Base-by-base conservation (phyloP, 1,140 invertebrate species). In the Cephus cinctus region DNA sequence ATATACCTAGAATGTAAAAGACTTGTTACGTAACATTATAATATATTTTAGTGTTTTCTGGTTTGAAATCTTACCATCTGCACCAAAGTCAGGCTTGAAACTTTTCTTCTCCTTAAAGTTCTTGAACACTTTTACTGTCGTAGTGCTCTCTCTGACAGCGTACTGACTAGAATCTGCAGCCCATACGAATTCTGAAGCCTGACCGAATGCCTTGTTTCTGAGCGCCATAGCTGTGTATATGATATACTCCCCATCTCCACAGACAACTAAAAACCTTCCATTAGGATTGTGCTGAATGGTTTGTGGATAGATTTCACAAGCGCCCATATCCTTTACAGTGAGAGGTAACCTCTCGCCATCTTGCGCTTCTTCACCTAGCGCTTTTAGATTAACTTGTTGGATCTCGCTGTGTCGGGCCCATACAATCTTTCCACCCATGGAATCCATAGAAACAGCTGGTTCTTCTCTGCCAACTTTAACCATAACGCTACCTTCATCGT, bases 141-240 rank as follows among this genome's bases (percentile, higher is more conserved):
- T 90, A 21, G 86, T 88, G 35, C 87, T 91, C 74, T 99, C 97
- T 25, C 96, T 78, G 1, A 98, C 94, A 1, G 89, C 88, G 64
- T 91, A 99, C 61, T 98, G 92, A 39, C 93, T 96, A 2, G 95
- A 96, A 73, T 99, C 98, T 35, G 90, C 83, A 1, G 94, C 94
- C 98, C 98, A 99, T 0, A 98, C 96, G 77, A 99, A 99, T 75
- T 99, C 97, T 48, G 98, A 92, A 0, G 96, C 97, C 4, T 93
- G 89, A 3, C 98, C 98, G 74, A 98, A 99, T 8, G 94, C 94
- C 73, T 99, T 99, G 72, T 99, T 99, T 34, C 98, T 83, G 23
- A 99, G 78, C 0, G 96, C 96, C 94, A 99, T 98, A 0, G 97
- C 94, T 0, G 98, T 99, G 74, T 99, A 99, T 57, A 99, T 98